Evolutionary conservation across 2,113 vertebrate species (phyloP), one percentile per base, ranked within the genome.

Genomic region (Myxocyprinus asiaticus): DNA sequence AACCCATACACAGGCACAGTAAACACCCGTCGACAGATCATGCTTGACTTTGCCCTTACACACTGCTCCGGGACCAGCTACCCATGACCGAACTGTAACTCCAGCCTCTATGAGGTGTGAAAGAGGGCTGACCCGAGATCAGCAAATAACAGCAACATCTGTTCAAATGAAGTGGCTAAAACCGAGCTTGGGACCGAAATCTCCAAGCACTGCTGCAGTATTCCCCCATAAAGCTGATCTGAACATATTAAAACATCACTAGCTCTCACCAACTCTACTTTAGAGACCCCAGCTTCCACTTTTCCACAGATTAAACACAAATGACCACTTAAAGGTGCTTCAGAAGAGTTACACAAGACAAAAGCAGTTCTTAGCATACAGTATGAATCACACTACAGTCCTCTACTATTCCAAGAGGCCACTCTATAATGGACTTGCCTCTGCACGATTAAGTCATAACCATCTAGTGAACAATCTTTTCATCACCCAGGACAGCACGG

Each of bases 11-110:
- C 15, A 50, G 59, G 65, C 59, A 14, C 50, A 58, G 62, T 61
- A 67, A 67, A 59, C 33, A 22, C 44, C 22, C 22, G 45, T 63
- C 50, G 50, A 80, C 50, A 73, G 69, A 61, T 63, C 61, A 4
- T 48, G 59, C 62, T 71, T 73, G 15, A 59, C 45, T 56, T 67
- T 64, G 43, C 44, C 44, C 6, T 17, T 73, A 15, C 63, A 45
- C 6, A 65, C 69, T 11, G 71, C 67, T 75, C 79, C 11, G 48
- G 71, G 64, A 81, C 73, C 71, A 76, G 59, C 64, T 61, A 22
- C n/a, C 68, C 4, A n/a, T 64, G 43, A 80, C 4, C 43, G 22
- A 22, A 42, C 11, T 47, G 6, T 17, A 15, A 59, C 63, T 66
- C 5, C 42, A 48, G 5, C 22, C 65, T 58, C 44, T 11, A 17